Evolutionary conservation across 2,797 vertebrate genomes (phyloP).

Genomic region (Leuciscus waleckii): DNA sequence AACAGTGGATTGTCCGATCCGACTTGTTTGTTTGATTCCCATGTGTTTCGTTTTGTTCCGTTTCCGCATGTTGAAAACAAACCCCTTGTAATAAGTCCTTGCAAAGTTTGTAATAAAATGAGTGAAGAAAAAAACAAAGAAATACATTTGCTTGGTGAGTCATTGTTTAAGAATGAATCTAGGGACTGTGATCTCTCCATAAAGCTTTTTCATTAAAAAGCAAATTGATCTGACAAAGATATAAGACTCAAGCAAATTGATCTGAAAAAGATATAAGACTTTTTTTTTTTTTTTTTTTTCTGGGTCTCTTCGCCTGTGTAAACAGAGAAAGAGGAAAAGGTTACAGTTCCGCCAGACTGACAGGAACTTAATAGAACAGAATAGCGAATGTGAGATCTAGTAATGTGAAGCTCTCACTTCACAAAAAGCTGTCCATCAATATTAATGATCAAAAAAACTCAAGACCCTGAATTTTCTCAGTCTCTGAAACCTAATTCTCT

Average conservation of each 20-base stretch:
- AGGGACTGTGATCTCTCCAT: constrained; percentile 44
- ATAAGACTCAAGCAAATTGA: constrained; percentile 30
- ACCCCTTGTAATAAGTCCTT: constrained; percentile 98
- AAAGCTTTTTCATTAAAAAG: constrained; percentile 48
- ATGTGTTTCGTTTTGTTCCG: constrained; percentile 84
- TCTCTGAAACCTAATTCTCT: neutral
- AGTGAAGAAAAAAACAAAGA: constrained; percentile 78
- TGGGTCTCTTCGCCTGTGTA: constrained; percentile 11
- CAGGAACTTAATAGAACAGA: constrained; percentile 43
- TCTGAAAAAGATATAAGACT: constrained; percentile 28
- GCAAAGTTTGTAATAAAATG: constrained; percentile 98
- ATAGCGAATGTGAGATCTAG: constrained; percentile 31
- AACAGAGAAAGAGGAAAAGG: constrained; percentile 32
- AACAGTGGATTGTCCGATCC: constrained; percentile 85
- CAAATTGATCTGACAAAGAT: constrained; percentile 43
- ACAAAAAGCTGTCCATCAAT: constrained; percentile 50
- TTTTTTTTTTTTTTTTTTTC: neutral
- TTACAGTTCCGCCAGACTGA: constrained; percentile 31
- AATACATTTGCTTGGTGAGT: constrained; percentile 53
- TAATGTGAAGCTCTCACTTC: constrained; percentile 38
- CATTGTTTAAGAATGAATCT: constrained; percentile 63
- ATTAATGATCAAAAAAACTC: constrained; percentile 54
- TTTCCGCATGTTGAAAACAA: constrained; percentile 88
- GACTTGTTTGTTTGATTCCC: constrained; percentile 89
- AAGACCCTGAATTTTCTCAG: constrained; percentile 22